Evolutionary conservation across 2,113 vertebrate genomes (phyloP), one percentile per base, ranked within the genome.

Genomic region (Gavialis gangeticus): DNA sequence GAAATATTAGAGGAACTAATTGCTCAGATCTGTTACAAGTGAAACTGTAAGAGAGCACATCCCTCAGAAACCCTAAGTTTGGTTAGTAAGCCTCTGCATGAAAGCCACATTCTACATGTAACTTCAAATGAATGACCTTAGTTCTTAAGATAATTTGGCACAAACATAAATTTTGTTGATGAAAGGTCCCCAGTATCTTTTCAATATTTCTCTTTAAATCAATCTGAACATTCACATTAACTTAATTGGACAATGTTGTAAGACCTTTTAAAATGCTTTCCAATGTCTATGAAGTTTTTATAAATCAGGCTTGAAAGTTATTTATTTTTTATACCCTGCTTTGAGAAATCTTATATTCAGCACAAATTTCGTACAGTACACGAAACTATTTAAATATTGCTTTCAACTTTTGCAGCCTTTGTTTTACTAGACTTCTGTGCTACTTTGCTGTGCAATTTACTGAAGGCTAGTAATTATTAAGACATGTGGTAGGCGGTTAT

Each of bases 401-500:
- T 96, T 97, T 96, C 80, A 96, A 96, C 91, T 97, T 97, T 97
- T 94, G 85, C 91, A 97, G 85, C 64, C 96, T 96, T 97, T 96
- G 88, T 96, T 97, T 97, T 92, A 97, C 85, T 87, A 97, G 96
- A 97, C 94, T 97, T 95, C 37, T 80, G 1, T 96, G 95, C 97
- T 97, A 94, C 91, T 95, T 97, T 96, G 89, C 96, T 97, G 46
- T 85, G 80, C 88, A 97, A 96, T 98, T 97, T 98, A 97, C 93
- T 95, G 98, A 98, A 98, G 97, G 93, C 97, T 98, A 98, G 98
- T 98, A 98, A 98, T 98, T 98, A 98, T 91, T 97, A 97, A 96
- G 97, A 97, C 96, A 96, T 97, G 95, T 96, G 96, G 97, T 98
- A 97, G 97, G 97, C 93, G 55, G 96, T 98, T 97, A 97, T 97